Evolutionary conservation across 2,888 invertebrate genomes (phyloP), one percentile per base, ranked within the genome.

Genomic region (Drosophila histrio): DNA sequence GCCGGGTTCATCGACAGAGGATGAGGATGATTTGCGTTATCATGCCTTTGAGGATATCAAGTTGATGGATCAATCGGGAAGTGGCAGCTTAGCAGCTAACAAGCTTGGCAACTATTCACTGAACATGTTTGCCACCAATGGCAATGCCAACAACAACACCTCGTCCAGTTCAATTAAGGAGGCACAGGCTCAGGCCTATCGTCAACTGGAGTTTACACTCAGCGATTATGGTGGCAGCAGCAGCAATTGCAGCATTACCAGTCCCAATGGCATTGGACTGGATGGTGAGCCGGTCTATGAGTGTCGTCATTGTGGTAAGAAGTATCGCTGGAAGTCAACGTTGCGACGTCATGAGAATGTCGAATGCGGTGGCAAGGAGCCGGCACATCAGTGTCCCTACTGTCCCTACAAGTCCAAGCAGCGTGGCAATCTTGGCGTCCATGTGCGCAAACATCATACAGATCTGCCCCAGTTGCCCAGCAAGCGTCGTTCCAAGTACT

Each of bases 251-350:
- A 87, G 80, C 59, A 83, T 69, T 19, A 84, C 75, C 64, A 79
- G 91, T 73, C 96, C 96, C 90, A 96, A 96, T 92, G 96, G 96
- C 72, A 95, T 88, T 3, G 90, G 87, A 0, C 28, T 77, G 9
- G 88, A 89, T 17, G 90, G 89, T 0, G 91, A 91, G 34, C 85
- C 91, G 0, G 82, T 89, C 0, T 96, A 96, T 91, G 94, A 95
- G 58, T 96, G 96, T 89, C 93, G 96, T 53, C 96, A 96, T 90
- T 97, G 97, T 92, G 96, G 96, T 72, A 96, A 96, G 91, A 94
- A 95, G 77, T 97, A 97, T 91, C 94, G 96, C 87, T 96, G 96
- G 96, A 96, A 96, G 92, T 96, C 96, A 50, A 96, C 96, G 59
- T 93, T 96, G 93, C 93, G 95, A 9, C 94, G 96, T 3, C 96